Conservation (phyloP, 2,797 vertebrate species). For the Prionace glauca region DNA sequence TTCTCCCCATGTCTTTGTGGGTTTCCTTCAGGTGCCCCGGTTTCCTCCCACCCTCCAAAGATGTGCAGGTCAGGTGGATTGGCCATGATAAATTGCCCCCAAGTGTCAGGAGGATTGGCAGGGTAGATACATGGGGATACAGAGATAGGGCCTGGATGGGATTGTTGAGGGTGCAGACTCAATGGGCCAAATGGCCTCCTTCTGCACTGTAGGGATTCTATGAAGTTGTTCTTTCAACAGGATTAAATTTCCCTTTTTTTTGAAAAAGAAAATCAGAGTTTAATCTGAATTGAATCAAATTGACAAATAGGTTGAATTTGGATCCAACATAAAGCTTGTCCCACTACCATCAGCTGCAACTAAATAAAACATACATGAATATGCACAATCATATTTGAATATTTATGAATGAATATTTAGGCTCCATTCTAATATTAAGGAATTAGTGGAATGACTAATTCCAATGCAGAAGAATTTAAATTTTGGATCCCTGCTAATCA, state of each 20-base stretch:
- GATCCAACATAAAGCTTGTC: neutral
- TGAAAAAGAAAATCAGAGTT: neutral
- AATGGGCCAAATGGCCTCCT: too few species aligned
- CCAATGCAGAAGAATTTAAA: neutral
- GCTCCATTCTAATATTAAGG: neutral
- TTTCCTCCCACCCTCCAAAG: too few species aligned
- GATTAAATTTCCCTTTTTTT: neutral
- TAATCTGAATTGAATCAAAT: neutral
- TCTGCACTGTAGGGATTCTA: too few species aligned
- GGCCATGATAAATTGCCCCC: too few species aligned
- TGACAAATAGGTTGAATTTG: too few species aligned
- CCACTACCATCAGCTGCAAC: neutral
- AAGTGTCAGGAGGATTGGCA: too few species aligned
- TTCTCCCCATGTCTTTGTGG: too few species aligned
- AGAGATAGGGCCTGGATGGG: too few species aligned
- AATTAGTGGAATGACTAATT: neutral
- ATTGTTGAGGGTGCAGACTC: too few species aligned
- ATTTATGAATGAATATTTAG: conserved; percentile 3
- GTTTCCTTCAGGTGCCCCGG: too few species aligned
- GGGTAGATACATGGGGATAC: too few species aligned
- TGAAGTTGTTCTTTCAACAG: neutral
- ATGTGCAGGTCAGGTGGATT: too few species aligned
- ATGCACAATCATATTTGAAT: neutral
- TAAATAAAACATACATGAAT: neutral
- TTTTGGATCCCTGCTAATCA: neutral